phyloP scores from a whole-genome alignment of 1,140 invertebrate species.

The Bemisia tabaci region DNA sequence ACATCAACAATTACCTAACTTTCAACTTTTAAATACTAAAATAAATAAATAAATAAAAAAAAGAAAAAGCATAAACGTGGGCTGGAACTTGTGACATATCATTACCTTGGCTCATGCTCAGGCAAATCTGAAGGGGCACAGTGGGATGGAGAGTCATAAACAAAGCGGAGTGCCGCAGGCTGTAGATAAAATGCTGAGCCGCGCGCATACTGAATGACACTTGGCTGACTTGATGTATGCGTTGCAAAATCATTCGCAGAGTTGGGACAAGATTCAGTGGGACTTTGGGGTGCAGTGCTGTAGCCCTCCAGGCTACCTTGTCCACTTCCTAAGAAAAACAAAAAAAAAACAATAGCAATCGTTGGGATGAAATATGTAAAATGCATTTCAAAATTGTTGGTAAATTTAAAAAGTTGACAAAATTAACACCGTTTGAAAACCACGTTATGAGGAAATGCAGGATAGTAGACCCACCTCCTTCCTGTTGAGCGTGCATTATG shows the following conservation, averaged over 20 bases:
- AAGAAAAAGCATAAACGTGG: too few relatives aligned
- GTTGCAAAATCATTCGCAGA: conserved; percentile 1
- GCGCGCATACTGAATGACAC: conserved; percentile 6
- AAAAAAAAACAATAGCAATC: too few relatives aligned
- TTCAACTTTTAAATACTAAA: too few relatives aligned
- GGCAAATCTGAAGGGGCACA: neutral
- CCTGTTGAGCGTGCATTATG: too few relatives aligned
- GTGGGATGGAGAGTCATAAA: conserved; percentile 1
- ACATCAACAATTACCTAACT: too few relatives aligned
- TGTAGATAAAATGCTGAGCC: conserved; percentile 5
- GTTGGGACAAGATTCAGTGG: conserved; percentile 13
- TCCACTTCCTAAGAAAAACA: conserved; percentile 7
- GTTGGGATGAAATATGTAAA: too few relatives aligned
- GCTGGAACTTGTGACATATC: neutral
- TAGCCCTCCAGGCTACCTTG: conserved; percentile 23
- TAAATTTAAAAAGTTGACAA: too few relatives aligned
- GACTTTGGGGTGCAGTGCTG: conserved; percentile 22
- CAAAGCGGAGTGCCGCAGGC: conserved; percentile 3
- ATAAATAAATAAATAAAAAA: too few relatives aligned
- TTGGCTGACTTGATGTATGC: neutral
- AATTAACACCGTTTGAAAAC: too few relatives aligned
- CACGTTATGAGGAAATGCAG: too few relatives aligned
- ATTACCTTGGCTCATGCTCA: neutral
- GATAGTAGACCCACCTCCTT: too few relatives aligned
- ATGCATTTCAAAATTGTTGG: too few relatives aligned